These are phyloP conservation scores for Anas platyrhynchos DNA, from an alignment of 2,113 vertebrate genomes.

Conservation along the genomic window DNA sequence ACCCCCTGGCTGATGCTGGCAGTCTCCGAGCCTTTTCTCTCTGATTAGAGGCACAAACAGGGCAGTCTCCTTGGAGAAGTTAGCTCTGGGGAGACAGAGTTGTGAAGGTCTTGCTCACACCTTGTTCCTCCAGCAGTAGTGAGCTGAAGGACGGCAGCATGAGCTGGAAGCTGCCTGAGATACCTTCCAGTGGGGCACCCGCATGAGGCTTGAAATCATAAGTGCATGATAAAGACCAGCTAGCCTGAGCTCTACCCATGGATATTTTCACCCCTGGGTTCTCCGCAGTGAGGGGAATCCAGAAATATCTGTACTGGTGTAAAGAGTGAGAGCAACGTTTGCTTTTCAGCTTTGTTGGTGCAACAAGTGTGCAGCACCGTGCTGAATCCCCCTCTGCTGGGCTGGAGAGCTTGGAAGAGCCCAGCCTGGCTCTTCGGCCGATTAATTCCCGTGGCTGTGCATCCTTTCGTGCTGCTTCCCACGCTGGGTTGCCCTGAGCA, in stretches of 20 bases:
- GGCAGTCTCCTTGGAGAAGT: background rate
- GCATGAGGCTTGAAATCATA: accelerated
- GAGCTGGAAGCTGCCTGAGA: background rate
- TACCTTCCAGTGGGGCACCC: accelerated
- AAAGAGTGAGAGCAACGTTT: background rate
- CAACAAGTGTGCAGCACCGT: accelerated
- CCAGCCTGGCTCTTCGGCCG: background rate
- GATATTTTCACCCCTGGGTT: background rate
- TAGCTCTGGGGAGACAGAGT: background rate
- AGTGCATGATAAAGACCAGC: background rate
- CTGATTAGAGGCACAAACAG: background rate
- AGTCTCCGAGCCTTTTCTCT: background rate
- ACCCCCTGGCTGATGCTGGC: background rate
- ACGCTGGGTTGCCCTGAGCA: background rate
- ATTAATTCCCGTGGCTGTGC: background rate
- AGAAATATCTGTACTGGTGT: background rate
- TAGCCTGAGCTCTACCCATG: background rate
- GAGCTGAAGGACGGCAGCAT: accelerated
- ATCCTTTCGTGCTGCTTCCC: background rate
- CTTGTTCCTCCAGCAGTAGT: background rate
- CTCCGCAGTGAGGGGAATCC: background rate
- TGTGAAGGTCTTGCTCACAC: background rate
- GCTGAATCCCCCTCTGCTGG: background rate
- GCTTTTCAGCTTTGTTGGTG: background rate
- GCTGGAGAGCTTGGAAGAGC: background rate